Percentiles rank a stretch among this genome's conserved stretches.
phyloP scores from a whole-genome alignment of 2,113 vertebrate species.

The Probosciger aterrimus region DNA sequence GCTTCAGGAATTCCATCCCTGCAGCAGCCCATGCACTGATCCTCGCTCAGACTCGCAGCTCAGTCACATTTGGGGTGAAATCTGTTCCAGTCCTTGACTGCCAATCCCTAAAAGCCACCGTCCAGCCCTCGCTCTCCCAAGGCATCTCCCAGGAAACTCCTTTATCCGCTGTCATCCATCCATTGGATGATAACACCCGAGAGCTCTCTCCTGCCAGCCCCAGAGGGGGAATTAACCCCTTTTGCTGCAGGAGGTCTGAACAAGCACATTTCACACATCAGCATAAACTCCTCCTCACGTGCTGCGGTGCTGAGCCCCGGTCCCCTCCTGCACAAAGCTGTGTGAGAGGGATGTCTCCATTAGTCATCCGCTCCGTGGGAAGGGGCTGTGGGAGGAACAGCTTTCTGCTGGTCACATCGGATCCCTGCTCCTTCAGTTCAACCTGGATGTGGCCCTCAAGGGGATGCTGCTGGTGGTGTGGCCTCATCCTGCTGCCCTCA shows the following conservation, averaged over 20 bases:
- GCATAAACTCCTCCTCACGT: background rate
- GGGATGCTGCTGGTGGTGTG: background rate
- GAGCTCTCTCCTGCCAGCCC: background rate
- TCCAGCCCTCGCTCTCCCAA: background rate
- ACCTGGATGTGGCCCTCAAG: background rate
- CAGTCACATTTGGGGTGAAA: background rate
- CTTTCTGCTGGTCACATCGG: background rate
- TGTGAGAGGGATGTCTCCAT: background rate
- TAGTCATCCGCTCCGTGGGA: slow-evolving; percentile 21
- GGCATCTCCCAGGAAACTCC: slow-evolving; percentile 8
- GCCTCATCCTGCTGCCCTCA: background rate
- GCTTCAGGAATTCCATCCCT: too few relatives aligned
- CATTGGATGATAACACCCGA: background rate
- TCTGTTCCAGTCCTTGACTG: background rate
- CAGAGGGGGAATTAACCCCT: background rate
- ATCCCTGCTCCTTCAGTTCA: background rate
- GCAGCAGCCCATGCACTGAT: fast-evolving
- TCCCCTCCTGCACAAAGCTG: background rate
- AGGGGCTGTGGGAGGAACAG: slow-evolving; percentile 42
- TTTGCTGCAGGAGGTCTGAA: background rate
- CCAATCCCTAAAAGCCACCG: background rate
- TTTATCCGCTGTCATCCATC: background rate
- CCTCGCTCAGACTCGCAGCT: background rate
- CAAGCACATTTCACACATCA: background rate
- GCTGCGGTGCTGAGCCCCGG: background rate